Evolutionary conservation across 2,113 vertebrate genomes (phyloP).

Genomic region (Sorex fumeus): DNA sequence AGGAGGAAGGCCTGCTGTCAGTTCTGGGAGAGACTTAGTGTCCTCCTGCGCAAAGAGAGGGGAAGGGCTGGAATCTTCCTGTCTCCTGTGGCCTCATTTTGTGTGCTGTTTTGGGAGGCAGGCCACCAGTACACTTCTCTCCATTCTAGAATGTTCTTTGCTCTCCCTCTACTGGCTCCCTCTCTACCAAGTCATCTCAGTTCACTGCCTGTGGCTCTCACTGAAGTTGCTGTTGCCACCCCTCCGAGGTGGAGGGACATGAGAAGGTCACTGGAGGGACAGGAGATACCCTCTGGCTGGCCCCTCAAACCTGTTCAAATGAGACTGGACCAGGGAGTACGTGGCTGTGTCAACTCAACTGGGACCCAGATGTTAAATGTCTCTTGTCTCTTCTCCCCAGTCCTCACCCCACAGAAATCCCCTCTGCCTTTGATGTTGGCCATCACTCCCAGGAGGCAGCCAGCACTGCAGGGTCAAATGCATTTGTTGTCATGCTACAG

Average conservation of each 20-base stretch:
- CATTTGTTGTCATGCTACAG: not conserved
- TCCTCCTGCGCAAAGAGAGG: not conserved
- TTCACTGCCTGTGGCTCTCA: not conserved
- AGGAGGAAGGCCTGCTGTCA: slow-evolving; percentile 21
- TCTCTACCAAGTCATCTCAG: slow-evolving; percentile 39
- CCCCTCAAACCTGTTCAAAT: slow-evolving; percentile 81
- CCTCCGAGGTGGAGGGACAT: not conserved
- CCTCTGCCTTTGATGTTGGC: not conserved
- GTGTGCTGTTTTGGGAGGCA: not conserved
- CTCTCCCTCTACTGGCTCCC: not conserved
- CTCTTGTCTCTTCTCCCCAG: not conserved
- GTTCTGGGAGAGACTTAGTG: not conserved
- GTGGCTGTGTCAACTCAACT: not conserved
- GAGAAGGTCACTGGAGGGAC: slow-evolving; percentile 24
- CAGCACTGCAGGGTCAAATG: not conserved
- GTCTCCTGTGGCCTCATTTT: not conserved
- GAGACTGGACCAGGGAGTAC: slow-evolving; percentile 27
- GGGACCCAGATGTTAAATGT: slow-evolving; percentile 39
- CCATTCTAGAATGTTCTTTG: slow-evolving; percentile 2
- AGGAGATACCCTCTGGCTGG: slow-evolving; percentile 78
- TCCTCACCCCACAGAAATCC: not conserved
- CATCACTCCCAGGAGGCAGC: slow-evolving; percentile 9
- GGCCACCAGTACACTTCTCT: not conserved
- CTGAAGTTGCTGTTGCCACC: not conserved
- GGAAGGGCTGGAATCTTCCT: not conserved